Evolutionary conservation across 2,888 invertebrate genomes (phyloP).

Genomic region (Sinelater perroti): DNA sequence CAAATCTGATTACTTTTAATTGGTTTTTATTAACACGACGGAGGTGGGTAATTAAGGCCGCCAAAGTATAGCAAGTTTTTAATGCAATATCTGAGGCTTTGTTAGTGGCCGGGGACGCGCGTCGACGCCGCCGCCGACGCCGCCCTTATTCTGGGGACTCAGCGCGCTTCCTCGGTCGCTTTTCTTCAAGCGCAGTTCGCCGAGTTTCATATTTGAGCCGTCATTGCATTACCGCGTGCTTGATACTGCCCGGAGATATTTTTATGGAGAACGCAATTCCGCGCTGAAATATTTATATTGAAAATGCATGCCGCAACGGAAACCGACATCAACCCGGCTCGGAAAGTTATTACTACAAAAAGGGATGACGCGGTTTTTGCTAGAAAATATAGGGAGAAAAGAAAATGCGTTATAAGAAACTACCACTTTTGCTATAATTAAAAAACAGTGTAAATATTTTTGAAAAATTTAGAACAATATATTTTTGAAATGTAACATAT

Average conservation of each 20-base stretch:
- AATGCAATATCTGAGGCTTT: conserved; percentile 12
- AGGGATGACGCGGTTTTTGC: too few relatives aligned
- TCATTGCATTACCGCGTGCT: background rate
- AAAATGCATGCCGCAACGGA: too few relatives aligned
- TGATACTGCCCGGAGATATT: conserved; percentile 11
- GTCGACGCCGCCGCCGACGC: too few relatives aligned
- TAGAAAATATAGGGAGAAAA: too few relatives aligned
- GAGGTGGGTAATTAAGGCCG: conserved; percentile 27
- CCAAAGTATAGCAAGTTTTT: conserved; percentile 11
- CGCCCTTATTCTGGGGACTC: conserved; percentile 12
- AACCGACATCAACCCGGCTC: too few relatives aligned
- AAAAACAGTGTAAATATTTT: too few relatives aligned
- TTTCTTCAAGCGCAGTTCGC: conserved; percentile 9
- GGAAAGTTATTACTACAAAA: too few relatives aligned
- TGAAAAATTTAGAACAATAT: too few relatives aligned
- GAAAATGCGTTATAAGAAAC: too few relatives aligned
- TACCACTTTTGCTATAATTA: too few relatives aligned
- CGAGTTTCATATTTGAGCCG: conserved; percentile 8
- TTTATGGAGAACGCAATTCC: conserved; percentile 2
- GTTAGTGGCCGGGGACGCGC: conserved; percentile 19
- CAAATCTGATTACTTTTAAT: conserved; percentile 43
- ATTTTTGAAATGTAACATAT: too few relatives aligned
- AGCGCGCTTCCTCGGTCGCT: conserved; percentile 3
- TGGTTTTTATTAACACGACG: conserved; percentile 38
- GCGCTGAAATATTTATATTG: conserved; percentile 7